These are phyloP conservation scores for Myioborus miniatus DNA, from an alignment of 2,797 vertebrate species.

Conservation along the genomic window DNA sequence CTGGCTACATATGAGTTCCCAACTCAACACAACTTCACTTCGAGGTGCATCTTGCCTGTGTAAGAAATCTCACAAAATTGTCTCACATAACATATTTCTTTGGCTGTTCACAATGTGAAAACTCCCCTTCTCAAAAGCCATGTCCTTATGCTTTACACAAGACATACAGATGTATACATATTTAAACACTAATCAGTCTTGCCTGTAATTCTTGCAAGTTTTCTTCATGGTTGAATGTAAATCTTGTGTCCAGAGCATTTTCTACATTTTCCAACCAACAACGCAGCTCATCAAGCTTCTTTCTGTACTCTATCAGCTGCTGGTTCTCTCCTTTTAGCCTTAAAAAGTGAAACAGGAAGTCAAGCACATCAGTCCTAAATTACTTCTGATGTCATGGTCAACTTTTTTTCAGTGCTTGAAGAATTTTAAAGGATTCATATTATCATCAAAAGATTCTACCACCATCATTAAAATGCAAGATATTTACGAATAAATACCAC, in stretches of 20 bases:
- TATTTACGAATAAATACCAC: not conserved
- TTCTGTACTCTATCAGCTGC: slow-evolving; percentile 82
- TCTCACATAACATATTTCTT: not conserved
- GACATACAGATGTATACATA: not conserved
- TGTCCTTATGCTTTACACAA: not conserved
- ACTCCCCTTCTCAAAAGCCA: not conserved
- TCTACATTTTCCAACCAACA: slow-evolving; percentile 86
- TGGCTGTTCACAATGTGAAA: not conserved
- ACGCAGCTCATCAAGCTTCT: slow-evolving; percentile 78
- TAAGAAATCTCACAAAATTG: not conserved
- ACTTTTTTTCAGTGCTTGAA: not conserved
- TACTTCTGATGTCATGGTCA: not conserved
- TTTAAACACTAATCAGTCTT: not conserved
- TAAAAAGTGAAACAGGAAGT: not conserved
- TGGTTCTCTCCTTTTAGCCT: slow-evolving; percentile 84
- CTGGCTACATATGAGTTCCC: not conserved
- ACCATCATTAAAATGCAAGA: not conserved
- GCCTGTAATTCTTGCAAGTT: slow-evolving; percentile 86
- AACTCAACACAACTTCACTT: not conserved
- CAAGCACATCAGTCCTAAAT: not conserved
- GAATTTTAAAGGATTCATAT: not conserved
- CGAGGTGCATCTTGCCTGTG: rapidly evolving
- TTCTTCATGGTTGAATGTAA: slow-evolving; percentile 74
- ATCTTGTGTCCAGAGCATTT: slow-evolving; percentile 72
- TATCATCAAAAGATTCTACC: not conserved